Evolutionary conservation across 92 coral and sea anemone genomes (phyloP).

Genomic region (Palythoa heliodiscus): DNA sequence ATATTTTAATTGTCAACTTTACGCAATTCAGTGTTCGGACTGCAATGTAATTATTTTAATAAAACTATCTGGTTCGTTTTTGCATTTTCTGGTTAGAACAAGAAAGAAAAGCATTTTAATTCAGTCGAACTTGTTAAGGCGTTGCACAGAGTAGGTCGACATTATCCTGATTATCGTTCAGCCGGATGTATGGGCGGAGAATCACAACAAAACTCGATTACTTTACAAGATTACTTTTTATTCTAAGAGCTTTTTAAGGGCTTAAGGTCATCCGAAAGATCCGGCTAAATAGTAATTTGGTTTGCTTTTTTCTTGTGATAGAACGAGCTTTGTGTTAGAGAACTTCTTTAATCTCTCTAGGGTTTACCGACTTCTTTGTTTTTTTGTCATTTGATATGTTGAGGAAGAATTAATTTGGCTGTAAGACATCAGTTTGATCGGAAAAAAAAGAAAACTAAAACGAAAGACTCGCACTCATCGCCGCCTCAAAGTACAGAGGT

Average conservation of each 20-base stretch:
- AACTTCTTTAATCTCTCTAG: not conserved
- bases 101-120: too few species aligned
- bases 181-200: not conserved
- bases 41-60: too few species aligned
- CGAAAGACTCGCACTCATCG: too few species aligned
- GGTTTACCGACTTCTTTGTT: not conserved
- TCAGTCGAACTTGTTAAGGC: too few species aligned
- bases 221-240: not conserved
- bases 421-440: not conserved
- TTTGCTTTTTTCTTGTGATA: not conserved
- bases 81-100: too few species aligned
- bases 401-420: too few species aligned
- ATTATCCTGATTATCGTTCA: not conserved
- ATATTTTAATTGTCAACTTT: too few species aligned
- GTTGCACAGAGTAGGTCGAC: too few species aligned
- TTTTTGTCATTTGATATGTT: not conserved
- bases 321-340: not conserved
- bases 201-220: not conserved
- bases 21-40: too few species aligned
- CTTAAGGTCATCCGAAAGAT: conserved; percentile 6
- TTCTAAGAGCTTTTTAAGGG: not conserved
- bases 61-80: too few species aligned
- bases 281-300: not conserved
- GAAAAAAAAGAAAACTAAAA: too few species aligned
- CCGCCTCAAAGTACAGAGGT: too few species aligned